Conservation (phyloP, 2,888 invertebrate genomes). For the Cosmorhoe ocellata region DNA sequence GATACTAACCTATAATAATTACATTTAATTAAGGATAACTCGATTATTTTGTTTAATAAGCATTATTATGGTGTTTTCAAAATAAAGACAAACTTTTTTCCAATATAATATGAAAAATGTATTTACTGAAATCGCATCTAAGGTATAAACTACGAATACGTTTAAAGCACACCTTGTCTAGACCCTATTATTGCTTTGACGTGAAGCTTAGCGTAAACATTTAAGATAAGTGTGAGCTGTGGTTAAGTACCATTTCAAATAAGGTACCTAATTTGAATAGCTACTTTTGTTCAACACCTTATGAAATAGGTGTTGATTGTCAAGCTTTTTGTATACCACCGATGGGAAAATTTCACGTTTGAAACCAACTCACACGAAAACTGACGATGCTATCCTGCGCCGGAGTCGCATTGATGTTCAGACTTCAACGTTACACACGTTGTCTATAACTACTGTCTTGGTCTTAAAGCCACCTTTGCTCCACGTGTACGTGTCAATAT, state of each 20-base stretch:
- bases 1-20: conserved; percentile 81
- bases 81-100: no score
- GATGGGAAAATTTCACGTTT: no score
- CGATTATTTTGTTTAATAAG: conserved; percentile 69
- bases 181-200: conserved; percentile 18
- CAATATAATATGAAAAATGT: no score
- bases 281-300: background rate
- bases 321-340: no score
- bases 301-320: no score
- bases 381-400: no score
- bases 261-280: background rate
- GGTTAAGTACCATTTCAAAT: no score
- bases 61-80: conserved; percentile 52
- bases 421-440: no score
- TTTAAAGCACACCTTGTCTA: conserved; percentile 16
- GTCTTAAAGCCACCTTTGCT: background rate
- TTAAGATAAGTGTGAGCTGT: background rate
- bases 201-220: conserved; percentile 12
- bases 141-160: background rate
- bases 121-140: no score
- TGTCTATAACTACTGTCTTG: background rate
- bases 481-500: conserved; percentile 8
- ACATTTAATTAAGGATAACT: conserved; percentile 79
- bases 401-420: no score
- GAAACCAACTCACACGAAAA: no score